Evolutionary conservation across 2,888 invertebrate genomes (phyloP).

Genomic region (Tupiocoris notatus): DNA sequence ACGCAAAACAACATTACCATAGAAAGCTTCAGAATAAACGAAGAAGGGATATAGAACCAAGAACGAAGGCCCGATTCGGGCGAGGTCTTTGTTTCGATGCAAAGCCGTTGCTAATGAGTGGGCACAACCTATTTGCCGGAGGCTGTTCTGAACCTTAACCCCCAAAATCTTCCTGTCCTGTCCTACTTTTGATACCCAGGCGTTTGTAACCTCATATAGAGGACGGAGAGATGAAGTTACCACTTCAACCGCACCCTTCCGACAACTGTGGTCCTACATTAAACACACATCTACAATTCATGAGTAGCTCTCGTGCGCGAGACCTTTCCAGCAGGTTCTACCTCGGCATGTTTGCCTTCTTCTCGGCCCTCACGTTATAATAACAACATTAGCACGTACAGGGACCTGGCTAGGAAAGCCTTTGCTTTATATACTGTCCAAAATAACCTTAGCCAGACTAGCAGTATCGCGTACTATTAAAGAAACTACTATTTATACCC

Average conservation of each 20-base stretch:
- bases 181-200: not conserved
- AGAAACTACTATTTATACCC: no score
- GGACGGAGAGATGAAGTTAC: not conserved
- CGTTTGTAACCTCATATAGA: not conserved
- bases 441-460: no score
- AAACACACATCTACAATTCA: slow-evolving; percentile 6
- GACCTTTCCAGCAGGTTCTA: not conserved
- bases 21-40: no score
- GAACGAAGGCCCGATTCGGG: no score
- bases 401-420: no score
- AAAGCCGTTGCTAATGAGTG: not conserved
- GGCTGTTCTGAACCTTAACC: not conserved
- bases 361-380: not conserved
- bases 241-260: not conserved
- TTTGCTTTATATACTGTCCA: no score
- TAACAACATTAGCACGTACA: not conserved
- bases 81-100: not conserved
- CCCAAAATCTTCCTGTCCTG: not conserved
- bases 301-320: not conserved
- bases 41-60: no score
- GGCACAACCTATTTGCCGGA: not conserved
- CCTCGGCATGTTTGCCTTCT: not conserved
- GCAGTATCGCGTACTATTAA: no score
- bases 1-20: no score
- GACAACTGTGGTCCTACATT: not conserved